These are phyloP conservation scores for Actenoides hombroni DNA, from an alignment of 2,113 vertebrate species.

Conservation along the genomic window DNA sequence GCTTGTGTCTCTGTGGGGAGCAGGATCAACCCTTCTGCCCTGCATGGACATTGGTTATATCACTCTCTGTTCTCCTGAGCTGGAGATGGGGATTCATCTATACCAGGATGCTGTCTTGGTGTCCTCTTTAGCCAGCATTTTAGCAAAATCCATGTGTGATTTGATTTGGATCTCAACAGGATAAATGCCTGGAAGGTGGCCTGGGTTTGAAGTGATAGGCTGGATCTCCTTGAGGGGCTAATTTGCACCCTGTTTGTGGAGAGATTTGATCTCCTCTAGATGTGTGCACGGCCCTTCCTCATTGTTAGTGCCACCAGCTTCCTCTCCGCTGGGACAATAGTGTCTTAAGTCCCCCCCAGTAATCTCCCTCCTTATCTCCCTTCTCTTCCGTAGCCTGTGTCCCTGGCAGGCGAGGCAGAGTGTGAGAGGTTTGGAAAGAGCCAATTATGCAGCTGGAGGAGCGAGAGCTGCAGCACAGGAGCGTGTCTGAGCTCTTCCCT, in stretches of 20 bases:
- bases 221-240: neutral
- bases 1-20: accelerated
- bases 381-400: neutral
- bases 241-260: slow-evolving; percentile 18
- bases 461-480: neutral
- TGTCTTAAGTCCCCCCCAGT: neutral
- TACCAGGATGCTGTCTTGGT: neutral
- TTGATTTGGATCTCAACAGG: neutral
- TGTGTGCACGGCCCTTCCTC: neutral
- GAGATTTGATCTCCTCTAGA: slow-evolving; percentile 20
- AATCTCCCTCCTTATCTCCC: slow-evolving; percentile 53
- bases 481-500: accelerated
- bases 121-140: neutral
- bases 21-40: neutral
- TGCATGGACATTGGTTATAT: accelerated
- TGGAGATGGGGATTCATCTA: accelerated
- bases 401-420: neutral
- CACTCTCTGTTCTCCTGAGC: neutral
- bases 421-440: slow-evolving; percentile 11
- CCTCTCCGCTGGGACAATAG: slow-evolving; percentile 24
- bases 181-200: neutral
- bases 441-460: neutral
- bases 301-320: slow-evolving; percentile 31
- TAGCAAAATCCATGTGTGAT: neutral
- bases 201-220: neutral